Conservation (phyloP, 2,113 vertebrate genomes). For the Cololabis saira region DNA sequence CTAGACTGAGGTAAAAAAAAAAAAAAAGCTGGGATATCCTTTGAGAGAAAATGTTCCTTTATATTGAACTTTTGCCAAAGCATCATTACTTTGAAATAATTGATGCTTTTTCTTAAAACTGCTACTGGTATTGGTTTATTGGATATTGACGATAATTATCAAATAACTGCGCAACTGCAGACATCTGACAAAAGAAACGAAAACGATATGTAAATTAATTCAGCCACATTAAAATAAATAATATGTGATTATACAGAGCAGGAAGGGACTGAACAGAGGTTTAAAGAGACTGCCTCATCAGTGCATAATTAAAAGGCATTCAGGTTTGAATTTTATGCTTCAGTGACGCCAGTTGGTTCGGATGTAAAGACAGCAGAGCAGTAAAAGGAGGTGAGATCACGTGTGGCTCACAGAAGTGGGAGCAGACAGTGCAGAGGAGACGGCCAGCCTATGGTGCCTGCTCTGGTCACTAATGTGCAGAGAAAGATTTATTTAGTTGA, state of each 20-base stretch:
- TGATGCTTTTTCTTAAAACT: not conserved
- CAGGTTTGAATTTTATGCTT: not conserved
- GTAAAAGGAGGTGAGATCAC: conserved; percentile 2
- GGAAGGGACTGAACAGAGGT: not conserved
- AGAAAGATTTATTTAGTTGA: conserved; percentile 8
- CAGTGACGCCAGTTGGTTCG: not conserved
- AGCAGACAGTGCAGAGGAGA: not conserved
- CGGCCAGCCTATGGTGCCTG: not conserved
- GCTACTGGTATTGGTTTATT: not conserved
- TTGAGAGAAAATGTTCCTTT: not conserved
- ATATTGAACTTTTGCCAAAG: not conserved
- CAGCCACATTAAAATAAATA: not conserved
- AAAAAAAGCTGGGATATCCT: no score
- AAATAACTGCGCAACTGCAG: not conserved
- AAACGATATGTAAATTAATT: conserved; percentile 13
- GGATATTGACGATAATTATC: not conserved
- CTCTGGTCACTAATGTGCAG: not conserved
- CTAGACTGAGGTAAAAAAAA: not conserved
- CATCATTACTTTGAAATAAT: not conserved
- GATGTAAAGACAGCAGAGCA: not conserved
- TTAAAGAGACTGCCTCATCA: not conserved
- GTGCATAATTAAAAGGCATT: conserved; percentile 1
- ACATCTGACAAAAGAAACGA: not conserved
- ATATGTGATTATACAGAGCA: not conserved
- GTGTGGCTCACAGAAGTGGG: conserved; percentile 1